Evolutionary conservation across 2,113 vertebrate species (phyloP).

Genomic region (Eolophus roseicapilla): DNA sequence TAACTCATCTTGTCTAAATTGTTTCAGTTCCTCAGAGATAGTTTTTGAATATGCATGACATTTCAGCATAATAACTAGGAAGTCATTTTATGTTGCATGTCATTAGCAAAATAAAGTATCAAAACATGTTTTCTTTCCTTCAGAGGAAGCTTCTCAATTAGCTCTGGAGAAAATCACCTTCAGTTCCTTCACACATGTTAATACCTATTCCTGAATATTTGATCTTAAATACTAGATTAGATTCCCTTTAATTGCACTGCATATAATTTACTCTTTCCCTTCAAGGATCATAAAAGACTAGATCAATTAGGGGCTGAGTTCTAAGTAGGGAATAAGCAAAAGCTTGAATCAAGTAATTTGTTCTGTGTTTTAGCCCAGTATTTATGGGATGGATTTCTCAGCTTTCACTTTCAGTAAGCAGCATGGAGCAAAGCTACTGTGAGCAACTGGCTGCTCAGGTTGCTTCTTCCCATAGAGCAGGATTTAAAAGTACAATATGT

Average conservation of each 20-base stretch:
- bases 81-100: constrained; percentile 54
- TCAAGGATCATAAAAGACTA: not conserved
- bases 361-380: not conserved
- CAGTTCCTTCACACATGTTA: not conserved
- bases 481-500: not conserved
- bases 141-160: constrained; percentile 36
- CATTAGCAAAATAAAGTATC: constrained; percentile 58
- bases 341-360: not conserved
- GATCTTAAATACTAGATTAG: not conserved
- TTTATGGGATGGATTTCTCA: not conserved
- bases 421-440: not conserved
- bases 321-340: not conserved
- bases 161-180: constrained; percentile 41
- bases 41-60: constrained; percentile 63
- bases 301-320: not conserved
- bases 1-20: constrained; percentile 58
- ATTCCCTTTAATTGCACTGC: not conserved
- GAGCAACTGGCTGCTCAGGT: not conserved
- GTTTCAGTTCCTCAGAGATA: constrained; percentile 59
- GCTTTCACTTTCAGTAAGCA: not conserved
- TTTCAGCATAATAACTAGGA: constrained; percentile 59
- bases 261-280: not conserved
- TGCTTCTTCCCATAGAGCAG: not conserved
- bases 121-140: constrained; percentile 52
- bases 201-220: constrained; percentile 15